These are phyloP conservation scores for Pygoscelis antarcticus DNA, from an alignment of 2,113 vertebrate species.

Conservation along the genomic window DNA sequence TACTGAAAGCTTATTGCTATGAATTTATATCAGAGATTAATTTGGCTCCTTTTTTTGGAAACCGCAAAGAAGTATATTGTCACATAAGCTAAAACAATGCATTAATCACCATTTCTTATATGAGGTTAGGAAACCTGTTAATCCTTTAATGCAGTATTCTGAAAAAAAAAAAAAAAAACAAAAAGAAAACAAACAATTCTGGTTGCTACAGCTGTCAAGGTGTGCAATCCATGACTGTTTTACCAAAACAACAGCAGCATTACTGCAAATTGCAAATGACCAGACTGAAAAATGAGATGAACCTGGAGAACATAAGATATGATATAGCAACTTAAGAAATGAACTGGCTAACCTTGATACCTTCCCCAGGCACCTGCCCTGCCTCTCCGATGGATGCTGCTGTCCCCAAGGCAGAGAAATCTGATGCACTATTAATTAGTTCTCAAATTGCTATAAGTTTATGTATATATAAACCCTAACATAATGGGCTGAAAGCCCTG, in stretches of 20 bases:
- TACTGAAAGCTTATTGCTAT: not conserved
- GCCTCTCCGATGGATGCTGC: not conserved
- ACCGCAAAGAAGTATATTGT: not conserved
- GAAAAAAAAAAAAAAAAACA: not conserved
- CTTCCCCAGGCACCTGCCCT: not conserved
- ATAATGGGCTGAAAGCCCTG: not conserved
- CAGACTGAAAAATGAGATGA: not conserved
- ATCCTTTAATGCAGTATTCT: not conserved
- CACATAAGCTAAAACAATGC: not conserved
- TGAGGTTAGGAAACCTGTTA: not conserved
- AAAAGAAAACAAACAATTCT: not conserved
- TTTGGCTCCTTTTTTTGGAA: not conserved
- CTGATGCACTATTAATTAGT: not conserved
- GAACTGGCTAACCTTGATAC: not conserved
- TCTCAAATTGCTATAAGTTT: not conserved
- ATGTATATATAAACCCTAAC: not conserved
- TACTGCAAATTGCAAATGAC: not conserved
- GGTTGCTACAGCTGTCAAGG: not conserved
- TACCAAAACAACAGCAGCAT: not conserved
- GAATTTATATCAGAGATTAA: not conserved
- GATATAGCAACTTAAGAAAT: not conserved
- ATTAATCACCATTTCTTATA: not conserved
- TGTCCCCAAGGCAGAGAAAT: not conserved
- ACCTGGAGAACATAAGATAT: not conserved
- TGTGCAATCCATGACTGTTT: not conserved